Base-by-base conservation (phyloP, 2,113 vertebrate species). In the Alexandromys fortis region DNA sequence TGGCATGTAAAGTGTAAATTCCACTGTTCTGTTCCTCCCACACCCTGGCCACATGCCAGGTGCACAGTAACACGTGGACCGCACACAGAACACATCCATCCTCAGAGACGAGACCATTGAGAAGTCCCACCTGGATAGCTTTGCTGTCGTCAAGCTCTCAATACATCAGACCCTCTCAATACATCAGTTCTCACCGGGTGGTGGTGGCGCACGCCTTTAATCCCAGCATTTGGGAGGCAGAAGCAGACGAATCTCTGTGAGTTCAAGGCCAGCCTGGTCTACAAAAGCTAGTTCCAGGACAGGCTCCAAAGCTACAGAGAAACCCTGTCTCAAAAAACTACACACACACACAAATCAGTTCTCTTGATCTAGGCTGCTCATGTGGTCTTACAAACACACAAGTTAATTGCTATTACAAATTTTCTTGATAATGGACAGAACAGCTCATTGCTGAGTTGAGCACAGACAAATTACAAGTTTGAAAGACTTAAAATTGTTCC, bases 401-500 rank as follows among this genome's bases (percentile, higher is more conserved):
- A 65, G 67, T 89, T 42, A 76, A 86, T 35, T 73, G 61, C 68
- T 82, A 9, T 30, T 81, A 24, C 38, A 47, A 95, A 91, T 70
- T 83, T 45, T 79, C 83, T 0, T 49, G 55, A 65, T 93, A 86
- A 68, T 8, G 26, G 22, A 72, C 26, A 94, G 91, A 88, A 93
- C 5, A 67, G 58, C 4, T 67, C 85, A 75, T 89, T 58, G 33
- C 78, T 77, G 75, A 76, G 33, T 89, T 75, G 91, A 94, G 26
- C 72, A 38, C 28, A 68, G 65, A 90, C 76, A 79, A 79, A 76
- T 55, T 30, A 24, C 55, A 45, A 83, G 58, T 65, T 87, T 67
- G 45, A 95, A 95, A 96, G 45, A 38, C 68, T 78, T 89, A 89
- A 92, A 75, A 90, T 12, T 77, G 26, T 61, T n/a, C 38, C 83